phyloP scores from a whole-genome alignment of 2,888 invertebrate genomes.

The Muschampia plurimacula region DNA sequence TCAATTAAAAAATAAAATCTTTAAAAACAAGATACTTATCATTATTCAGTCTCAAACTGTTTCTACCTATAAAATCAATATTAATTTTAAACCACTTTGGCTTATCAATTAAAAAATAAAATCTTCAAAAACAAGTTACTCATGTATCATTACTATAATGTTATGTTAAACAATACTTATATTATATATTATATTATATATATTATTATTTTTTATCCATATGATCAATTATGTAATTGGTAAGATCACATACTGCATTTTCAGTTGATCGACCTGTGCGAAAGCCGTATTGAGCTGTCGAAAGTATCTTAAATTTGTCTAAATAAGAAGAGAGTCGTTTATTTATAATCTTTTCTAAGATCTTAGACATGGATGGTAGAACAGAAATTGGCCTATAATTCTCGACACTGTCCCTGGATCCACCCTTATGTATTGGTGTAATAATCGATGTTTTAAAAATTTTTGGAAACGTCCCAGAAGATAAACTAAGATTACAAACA shows the following conservation, averaged over 20 bases:
- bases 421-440: conserved; percentile 2
- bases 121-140: too few species aligned
- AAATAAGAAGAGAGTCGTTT: conserved; percentile 3
- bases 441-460: background rate
- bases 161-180: too few species aligned
- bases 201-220: background rate
- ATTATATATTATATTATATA: too few species aligned
- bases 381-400: conserved; percentile 10
- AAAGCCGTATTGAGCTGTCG: conserved; percentile 24
- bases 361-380: background rate
- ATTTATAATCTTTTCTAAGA: conserved; percentile 13
- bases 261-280: conserved; percentile 13
- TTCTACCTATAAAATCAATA: too few species aligned
- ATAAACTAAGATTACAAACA: background rate
- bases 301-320: conserved; percentile 8
- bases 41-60: too few species aligned
- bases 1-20: too few species aligned
- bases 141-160: too few species aligned
- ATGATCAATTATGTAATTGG: background rate
- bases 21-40: too few species aligned
- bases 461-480: background rate
- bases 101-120: too few species aligned
- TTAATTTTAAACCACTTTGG: too few species aligned
- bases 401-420: background rate
- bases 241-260: conserved; percentile 14